Evolutionary conservation across 2,888 invertebrate genomes (phyloP), one percentile per base, ranked within the genome.

Genomic region (Sepioteuthis lessoniana): DNA sequence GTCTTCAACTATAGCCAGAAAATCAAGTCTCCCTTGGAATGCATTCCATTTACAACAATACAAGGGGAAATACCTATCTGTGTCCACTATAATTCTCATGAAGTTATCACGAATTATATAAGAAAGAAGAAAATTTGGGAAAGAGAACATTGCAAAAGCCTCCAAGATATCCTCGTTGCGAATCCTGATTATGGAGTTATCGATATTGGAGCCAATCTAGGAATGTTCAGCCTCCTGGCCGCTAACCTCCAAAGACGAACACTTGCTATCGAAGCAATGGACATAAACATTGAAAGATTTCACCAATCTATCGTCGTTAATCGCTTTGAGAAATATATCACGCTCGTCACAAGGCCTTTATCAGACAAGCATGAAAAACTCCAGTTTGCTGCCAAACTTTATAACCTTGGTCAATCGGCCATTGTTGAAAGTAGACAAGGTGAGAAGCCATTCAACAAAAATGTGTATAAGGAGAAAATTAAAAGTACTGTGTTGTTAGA

Each of bases 121-220:
- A 2, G 16, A 16, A 16, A 13, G 0, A 4, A 1, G 0, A 19
- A 19, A n/a, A 4, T 35, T 2, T 35, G n/a, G 76, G 76, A 76
- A 35, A 16, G 0, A 2, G 5, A n/a, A 0, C n/a, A 16, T 13
- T n/a, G 1, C 8, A 16, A 19, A 16, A n/a, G n/a, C n/a, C n/a
- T 76, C 1, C 76, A 76, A 35, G n/a, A n/a, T 0, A 76, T 76
- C 13, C 76, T 76, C n/a, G n/a, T 16, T 76, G 76, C 1, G 19
- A 76, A 76, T 13, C n/a, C 76, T 13, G 76, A 76, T n/a, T n/a
- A 76, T n/a, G 76, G 76, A 25, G 4, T 76, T 16, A 4, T 76
- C 19, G 76, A 76, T 76, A 16, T 76, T 16, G 76, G 76, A 13
- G 35, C 76, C n/a, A 76, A 76, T 35, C 3, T 35, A 16, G 35